phyloP scores from a whole-genome alignment of 2,113 vertebrate species.

The Archocentrus centrarchus region DNA sequence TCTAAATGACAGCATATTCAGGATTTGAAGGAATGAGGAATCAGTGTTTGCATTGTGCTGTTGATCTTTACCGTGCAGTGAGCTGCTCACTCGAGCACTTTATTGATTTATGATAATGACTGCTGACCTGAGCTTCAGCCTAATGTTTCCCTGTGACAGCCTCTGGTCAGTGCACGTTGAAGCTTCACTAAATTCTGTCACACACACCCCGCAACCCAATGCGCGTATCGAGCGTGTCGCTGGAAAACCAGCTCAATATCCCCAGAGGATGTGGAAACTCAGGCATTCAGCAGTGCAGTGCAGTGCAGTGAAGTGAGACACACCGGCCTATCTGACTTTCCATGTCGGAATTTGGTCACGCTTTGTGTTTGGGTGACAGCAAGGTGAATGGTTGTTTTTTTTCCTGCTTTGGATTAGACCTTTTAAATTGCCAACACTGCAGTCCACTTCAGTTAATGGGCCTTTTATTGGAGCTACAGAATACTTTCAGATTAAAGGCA shows the following conservation, averaged over 20 bases:
- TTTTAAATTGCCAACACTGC: not conserved
- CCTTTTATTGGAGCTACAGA: not conserved
- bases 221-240: slow-evolving; percentile 54
- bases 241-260: slow-evolving; percentile 58
- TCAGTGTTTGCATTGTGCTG: not conserved
- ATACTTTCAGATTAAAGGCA: not conserved
- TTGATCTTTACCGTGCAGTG: slow-evolving; percentile 10
- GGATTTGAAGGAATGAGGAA: slow-evolving; percentile 4
- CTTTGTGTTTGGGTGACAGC: not conserved
- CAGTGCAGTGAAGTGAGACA: slow-evolving; percentile 54
- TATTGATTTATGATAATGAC: slow-evolving; percentile 78
- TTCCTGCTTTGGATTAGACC: not conserved
- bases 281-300: slow-evolving; percentile 41
- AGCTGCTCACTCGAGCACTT: slow-evolving; percentile 25
- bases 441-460: not conserved
- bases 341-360: not conserved
- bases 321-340: slow-evolving; percentile 27
- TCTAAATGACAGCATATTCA: not conserved
- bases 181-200: slow-evolving; percentile 57
- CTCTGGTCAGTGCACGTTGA: slow-evolving; percentile 50
- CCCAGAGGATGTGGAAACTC: slow-evolving; percentile 61
- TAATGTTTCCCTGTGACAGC: slow-evolving; percentile 43
- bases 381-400: slow-evolving; percentile 13
- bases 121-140: slow-evolving; percentile 23
- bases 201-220: slow-evolving; percentile 14